Conservation (phyloP, 2,797 vertebrate species). For the Nannoperca obscura region DNA sequence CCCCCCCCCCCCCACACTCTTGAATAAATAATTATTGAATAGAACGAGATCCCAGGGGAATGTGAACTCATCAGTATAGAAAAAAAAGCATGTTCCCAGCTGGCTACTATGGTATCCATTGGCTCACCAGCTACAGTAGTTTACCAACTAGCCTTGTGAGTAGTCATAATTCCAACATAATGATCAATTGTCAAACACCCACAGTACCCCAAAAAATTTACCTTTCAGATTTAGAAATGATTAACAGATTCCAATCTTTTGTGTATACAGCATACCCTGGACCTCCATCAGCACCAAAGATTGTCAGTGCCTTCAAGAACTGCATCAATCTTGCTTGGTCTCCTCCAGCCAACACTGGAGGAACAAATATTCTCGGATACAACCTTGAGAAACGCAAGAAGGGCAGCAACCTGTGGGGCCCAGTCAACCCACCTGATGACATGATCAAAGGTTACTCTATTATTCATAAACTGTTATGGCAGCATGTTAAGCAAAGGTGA, state of each 20-base stretch:
- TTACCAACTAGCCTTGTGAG: not conserved
- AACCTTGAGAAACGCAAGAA: slow-evolving; percentile 92
- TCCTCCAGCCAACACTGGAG: slow-evolving; percentile 85
- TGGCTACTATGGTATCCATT: not conserved
- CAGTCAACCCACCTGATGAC: slow-evolving; percentile 78
- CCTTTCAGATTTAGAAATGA: not conserved
- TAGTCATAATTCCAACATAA: slow-evolving; percentile 2
- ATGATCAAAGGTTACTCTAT: slow-evolving; percentile 82
- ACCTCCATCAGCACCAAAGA: slow-evolving; percentile 86
- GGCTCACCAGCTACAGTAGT: not conserved
- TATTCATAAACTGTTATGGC: not conserved
- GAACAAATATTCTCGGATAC: slow-evolving; percentile 89
- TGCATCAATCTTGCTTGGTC: slow-evolving; percentile 88
- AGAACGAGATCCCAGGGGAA: not conserved
- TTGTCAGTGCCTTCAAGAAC: slow-evolving; percentile 86
- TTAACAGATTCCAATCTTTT: slow-evolving; percentile 8
- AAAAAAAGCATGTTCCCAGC: no score
- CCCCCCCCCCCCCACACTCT: no score
- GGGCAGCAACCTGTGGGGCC: slow-evolving; percentile 89
- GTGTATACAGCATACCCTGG: slow-evolving; percentile 86
- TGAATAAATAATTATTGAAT: not conserved
- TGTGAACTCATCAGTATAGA: no score
- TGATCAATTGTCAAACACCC: not conserved
- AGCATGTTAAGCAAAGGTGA: not conserved
- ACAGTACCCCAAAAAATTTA: not conserved